Conservation (phyloP, 2,888 invertebrate genomes). For the Eupithecia dodoneata region DNA sequence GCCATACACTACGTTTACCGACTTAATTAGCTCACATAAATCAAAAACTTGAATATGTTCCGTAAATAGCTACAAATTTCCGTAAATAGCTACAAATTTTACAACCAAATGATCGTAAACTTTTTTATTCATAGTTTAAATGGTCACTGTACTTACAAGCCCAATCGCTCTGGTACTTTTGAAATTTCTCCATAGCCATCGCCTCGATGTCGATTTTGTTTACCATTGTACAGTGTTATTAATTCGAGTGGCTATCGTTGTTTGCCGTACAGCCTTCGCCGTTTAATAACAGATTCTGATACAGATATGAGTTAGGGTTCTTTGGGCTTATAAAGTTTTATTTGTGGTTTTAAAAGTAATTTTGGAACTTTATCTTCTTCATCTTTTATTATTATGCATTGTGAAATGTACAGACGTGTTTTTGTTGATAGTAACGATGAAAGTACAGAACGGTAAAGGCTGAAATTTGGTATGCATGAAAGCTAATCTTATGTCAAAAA, state of each 20-base stretch:
- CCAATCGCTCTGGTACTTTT: slow-evolving; percentile 53
- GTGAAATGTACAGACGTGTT: too few species aligned
- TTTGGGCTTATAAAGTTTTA: background rate
- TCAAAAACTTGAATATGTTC: background rate
- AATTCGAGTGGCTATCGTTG: slow-evolving; percentile 28
- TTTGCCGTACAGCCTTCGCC: slow-evolving; percentile 21
- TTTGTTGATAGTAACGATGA: too few species aligned
- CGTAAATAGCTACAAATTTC: background rate
- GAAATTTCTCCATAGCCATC: slow-evolving; percentile 45
- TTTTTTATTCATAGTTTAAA: background rate
- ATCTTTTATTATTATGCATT: background rate
- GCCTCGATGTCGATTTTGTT: slow-evolving; percentile 45
- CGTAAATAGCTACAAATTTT: background rate
- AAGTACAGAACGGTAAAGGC: too few species aligned
- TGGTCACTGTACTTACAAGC: slow-evolving; percentile 48
- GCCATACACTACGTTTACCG: too few species aligned
- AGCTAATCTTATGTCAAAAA: background rate
- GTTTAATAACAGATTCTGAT: slow-evolving; percentile 19
- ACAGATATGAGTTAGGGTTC: slow-evolving; percentile 27
- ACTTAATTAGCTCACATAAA: background rate
- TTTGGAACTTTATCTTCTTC: background rate
- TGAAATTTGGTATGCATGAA: background rate
- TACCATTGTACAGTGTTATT: slow-evolving; percentile 8
- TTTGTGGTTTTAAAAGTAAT: background rate
- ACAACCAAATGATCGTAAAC: background rate